Base-by-base conservation (phyloP, 2,797 vertebrate genomes). In the Melanotaenia pygmaea region DNA sequence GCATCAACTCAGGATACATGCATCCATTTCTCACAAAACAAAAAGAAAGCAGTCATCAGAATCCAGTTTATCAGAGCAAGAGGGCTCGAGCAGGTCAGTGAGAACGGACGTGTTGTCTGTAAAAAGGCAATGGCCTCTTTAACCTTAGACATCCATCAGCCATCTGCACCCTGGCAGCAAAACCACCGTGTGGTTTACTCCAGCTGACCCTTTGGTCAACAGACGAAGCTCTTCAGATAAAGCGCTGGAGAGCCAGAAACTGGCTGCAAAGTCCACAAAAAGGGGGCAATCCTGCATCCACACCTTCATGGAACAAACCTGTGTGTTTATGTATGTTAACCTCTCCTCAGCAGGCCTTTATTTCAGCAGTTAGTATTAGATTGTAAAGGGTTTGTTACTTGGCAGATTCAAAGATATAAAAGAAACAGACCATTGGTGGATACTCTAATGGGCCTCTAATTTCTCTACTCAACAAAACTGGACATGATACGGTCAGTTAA, bases 21-120 rank as follows among this genome's bases (percentile, higher is more conserved):
- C 1, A 12, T 61, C 47, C 7, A 40, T 61, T 67, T 67, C 59
- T 50, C 59, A 67, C 34, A 62, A 72, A 24, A 37, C 37, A 43
- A 64, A 67, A 62, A 75, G 6, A 51, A 64, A 84, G 68, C 58
- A 67, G 74, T 89, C 88, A 86, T 72, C 86, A 82, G 62, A 84
- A 89, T 83, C 71, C 51, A 35, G 14, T 89, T 88, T 81, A 90
- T 90, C 89, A 78, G 72, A 77, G 58, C 62, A 18, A 6, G 43
- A 35, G 74, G 61, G 81, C 79, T 80, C 54, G 68, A 54, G 56
- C 40, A 28, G 91, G 87, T 91, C 90, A 87, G 65, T 86, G 88
- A 86, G 88, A 89, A 83, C 82, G 92, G 92, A 93, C 91, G 76
- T 87, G 86, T 86, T 83, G 85, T 91, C 86, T 89, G 89, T 90